Percentiles rank a stretch among this genome's conserved stretches.
Conservation (phyloP, 1,140 invertebrate genomes). For the Zaprionus ornatus region DNA sequence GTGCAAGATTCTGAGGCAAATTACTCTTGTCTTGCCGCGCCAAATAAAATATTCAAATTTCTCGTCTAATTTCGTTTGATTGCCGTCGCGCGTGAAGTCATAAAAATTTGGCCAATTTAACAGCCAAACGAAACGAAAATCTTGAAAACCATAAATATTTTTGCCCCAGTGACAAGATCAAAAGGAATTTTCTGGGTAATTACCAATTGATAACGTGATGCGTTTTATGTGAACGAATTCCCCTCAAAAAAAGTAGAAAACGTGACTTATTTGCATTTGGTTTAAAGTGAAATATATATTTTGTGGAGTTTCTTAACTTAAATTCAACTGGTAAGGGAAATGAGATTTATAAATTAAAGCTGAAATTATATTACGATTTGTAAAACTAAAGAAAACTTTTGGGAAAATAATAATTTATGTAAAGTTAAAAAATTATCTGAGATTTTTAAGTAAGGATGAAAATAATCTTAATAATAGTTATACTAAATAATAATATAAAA, state of each 20-base stretch:
- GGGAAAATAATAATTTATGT: neutral
- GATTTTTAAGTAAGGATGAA: too few species aligned
- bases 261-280: constrained; percentile 28
- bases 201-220: constrained; percentile 65
- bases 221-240: constrained; percentile 49
- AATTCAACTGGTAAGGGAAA: constrained; percentile 12
- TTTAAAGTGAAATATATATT: constrained; percentile 22
- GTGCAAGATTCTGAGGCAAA: constrained; percentile 9
- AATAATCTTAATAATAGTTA: too few species aligned
- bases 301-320: constrained; percentile 22
- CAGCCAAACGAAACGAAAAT: constrained; percentile 37
- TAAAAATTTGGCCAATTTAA: constrained; percentile 44
- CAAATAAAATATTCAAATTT: constrained; percentile 39
- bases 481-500: too few species aligned
- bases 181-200: constrained; percentile 58
- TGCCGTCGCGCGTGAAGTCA: constrained; percentile 51
- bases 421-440: too few species aligned
- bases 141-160: constrained; percentile 67
- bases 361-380: too few species aligned
- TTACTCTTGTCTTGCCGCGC: neutral
- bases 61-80: constrained; percentile 36
- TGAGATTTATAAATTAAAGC: neutral
- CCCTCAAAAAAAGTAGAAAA: neutral
- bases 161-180: constrained; percentile 50
- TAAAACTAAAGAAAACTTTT: neutral